Evolutionary conservation across 2,888 invertebrate species (phyloP).

Genomic region (Argyresthia goedartella): DNA sequence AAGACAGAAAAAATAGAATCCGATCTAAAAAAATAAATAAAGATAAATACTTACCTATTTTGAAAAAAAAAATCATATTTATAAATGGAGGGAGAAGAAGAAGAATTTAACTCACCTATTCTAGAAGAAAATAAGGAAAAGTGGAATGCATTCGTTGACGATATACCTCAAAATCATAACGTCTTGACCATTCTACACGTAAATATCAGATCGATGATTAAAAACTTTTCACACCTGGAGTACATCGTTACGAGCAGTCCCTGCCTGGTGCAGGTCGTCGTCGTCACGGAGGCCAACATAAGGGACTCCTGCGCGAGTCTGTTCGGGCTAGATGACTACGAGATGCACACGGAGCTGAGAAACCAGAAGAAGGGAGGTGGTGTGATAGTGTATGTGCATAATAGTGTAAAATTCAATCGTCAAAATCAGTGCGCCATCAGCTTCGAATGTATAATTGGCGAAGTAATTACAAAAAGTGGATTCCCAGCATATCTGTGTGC

Average conservation of each 20-base stretch:
- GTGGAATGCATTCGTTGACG: not conserved
- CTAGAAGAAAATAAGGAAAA: not conserved
- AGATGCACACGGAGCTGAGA: not conserved
- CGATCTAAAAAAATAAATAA: not conserved
- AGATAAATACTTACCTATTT: not conserved
- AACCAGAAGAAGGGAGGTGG: not conserved
- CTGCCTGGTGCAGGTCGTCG: no score
- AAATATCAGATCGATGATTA: no score
- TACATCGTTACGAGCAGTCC: no score
- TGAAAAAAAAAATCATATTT: not conserved
- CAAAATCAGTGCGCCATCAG: no score
- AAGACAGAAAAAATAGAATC: not conserved
- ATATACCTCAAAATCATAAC: not conserved
- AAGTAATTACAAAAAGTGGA: not conserved
- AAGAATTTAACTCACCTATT: not conserved
- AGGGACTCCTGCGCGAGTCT: no score
- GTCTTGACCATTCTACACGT: no score
- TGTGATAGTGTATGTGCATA: not conserved
- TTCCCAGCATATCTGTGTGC: not conserved
- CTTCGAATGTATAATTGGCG: not conserved
- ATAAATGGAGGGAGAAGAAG: not conserved
- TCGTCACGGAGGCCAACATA: no score
- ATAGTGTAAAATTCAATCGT: no score
- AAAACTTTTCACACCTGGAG: no score
- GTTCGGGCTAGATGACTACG: not conserved